Conservation (phyloP, 2,797 vertebrate species). For the Novumbra hubbsi region DNA sequence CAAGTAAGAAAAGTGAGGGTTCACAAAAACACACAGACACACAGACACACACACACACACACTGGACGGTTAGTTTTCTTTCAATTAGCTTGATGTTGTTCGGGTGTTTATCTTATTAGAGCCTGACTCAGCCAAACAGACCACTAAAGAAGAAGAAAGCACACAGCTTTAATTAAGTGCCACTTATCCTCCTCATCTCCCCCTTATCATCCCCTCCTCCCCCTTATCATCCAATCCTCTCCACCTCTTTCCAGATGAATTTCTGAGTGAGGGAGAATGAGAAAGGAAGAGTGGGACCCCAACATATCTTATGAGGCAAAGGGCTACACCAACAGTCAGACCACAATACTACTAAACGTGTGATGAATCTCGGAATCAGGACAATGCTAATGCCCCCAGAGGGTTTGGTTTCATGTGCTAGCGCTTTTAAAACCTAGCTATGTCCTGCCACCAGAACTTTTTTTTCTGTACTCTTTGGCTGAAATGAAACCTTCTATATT, state of each 20-base stretch:
- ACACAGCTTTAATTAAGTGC: slow-evolving; percentile 51
- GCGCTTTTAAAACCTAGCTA: slow-evolving; percentile 2
- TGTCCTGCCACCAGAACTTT: slow-evolving; percentile 39
- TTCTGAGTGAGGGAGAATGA: neutral
- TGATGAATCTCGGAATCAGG: slow-evolving; percentile 23
- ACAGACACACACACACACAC: neutral
- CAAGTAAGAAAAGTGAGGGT: neutral
- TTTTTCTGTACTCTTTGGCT: slow-evolving; percentile 18
- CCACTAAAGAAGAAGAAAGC: slow-evolving; percentile 30
- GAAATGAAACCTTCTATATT: slow-evolving; percentile 11
- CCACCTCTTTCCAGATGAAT: slow-evolving; percentile 2
- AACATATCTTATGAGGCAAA: neutral
- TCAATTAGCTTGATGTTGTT: slow-evolving; percentile 32
- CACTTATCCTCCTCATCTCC: slow-evolving; percentile 25
- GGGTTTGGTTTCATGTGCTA: slow-evolving; percentile 9
- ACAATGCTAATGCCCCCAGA: slow-evolving; percentile 44
- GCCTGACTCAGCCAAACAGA: slow-evolving; percentile 15
- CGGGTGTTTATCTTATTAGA: slow-evolving; percentile 35
- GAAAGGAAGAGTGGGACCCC: slow-evolving; percentile 1
- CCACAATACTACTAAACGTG: neutral
- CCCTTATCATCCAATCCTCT: neutral
- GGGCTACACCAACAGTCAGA: neutral
- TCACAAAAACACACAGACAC: neutral
- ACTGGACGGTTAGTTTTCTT: slow-evolving; percentile 7
- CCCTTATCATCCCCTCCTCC: neutral